A percentile compares a stretch with the other conserved stretches of the same genome.
Evolutionary conservation across 23 tunicate genomes (phyloP).

Genomic region (Styela plicata): DNA sequence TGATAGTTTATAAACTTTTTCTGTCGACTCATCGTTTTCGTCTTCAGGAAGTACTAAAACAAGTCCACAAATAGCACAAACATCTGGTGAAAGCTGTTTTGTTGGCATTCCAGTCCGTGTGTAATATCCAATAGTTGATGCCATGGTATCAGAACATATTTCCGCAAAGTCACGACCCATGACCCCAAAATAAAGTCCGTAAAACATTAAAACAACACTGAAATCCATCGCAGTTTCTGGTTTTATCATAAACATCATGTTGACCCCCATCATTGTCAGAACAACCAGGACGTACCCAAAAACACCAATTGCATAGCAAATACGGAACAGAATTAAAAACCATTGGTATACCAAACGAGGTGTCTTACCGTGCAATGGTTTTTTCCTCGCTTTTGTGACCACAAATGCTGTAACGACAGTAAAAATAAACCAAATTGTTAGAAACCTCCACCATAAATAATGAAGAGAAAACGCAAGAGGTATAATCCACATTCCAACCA

Average conservation of each 20-base stretch:
- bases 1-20: slow-evolving; percentile 49
- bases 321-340: slow-evolving; percentile 78
- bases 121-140: slow-evolving; percentile 97
- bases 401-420: slow-evolving; percentile 63
- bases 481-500: slow-evolving; percentile 91
- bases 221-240: slow-evolving; percentile 94
- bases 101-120: slow-evolving; percentile 88
- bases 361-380: slow-evolving; percentile 76
- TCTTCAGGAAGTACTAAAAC: slow-evolving; percentile 39
- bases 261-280: slow-evolving; percentile 79
- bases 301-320: slow-evolving; percentile 80
- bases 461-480: slow-evolving; percentile 53
- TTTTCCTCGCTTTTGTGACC: slow-evolving; percentile 67
- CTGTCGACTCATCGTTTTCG: slow-evolving; percentile 23
- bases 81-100: slow-evolving; percentile 53
- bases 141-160: slow-evolving; percentile 94
- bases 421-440: slow-evolving; percentile 55
- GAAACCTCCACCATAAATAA: slow-evolving; percentile 60
- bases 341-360: slow-evolving; percentile 94
- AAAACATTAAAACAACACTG: slow-evolving; percentile 64
- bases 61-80: slow-evolving; percentile 94
- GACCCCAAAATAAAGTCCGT: slow-evolving; percentile 94
- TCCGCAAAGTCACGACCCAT: slow-evolving; percentile 95
- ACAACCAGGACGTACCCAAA: slow-evolving; percentile 68
- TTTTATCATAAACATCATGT: slow-evolving; percentile 57